phyloP scores from a whole-genome alignment of 2,113 vertebrate genomes.

The Cricetomys ansorgei region DNA sequence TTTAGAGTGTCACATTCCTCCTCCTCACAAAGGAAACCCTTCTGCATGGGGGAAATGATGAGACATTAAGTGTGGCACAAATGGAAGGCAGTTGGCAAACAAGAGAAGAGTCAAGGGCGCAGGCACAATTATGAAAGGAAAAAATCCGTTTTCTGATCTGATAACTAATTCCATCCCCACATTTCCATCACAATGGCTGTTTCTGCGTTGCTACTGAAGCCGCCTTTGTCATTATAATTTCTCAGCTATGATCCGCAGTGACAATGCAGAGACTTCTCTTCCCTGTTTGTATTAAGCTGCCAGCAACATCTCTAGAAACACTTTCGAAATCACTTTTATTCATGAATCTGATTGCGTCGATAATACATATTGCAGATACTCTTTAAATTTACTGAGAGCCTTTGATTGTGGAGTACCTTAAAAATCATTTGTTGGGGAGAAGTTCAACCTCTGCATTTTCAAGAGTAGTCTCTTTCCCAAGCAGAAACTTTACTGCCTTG shows the following conservation, averaged over 20 bases:
- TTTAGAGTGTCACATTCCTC: not conserved
- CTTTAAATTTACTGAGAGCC: constrained; percentile 78
- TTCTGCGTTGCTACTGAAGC: not conserved
- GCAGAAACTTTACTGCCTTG: constrained; percentile 72
- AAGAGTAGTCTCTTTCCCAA: constrained; percentile 70
- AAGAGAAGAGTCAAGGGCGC: not conserved
- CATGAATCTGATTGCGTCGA: constrained; percentile 70
- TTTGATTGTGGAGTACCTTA: constrained; percentile 76
- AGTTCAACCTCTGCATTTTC: constrained; percentile 78
- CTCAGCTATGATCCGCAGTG: constrained; percentile 45
- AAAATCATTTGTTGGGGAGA: constrained; percentile 81
- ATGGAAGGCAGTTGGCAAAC: not conserved
- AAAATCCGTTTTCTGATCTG: not conserved
- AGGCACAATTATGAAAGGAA: not conserved
- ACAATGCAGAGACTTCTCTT: constrained; percentile 56
- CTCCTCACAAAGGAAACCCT: not conserved
- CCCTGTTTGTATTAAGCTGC: constrained; percentile 67
- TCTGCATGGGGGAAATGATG: not conserved
- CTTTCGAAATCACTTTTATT: constrained; percentile 68
- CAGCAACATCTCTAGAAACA: constrained; percentile 51
- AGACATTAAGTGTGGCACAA: not conserved
- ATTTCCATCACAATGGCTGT: not conserved
- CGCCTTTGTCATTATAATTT: constrained; percentile 27
- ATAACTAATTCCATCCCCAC: not conserved
- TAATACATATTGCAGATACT: constrained; percentile 73